Evolutionary conservation across 2,888 invertebrate species (phyloP), one percentile per base, ranked within the genome.

Genomic region (Apodemia zela): DNA sequence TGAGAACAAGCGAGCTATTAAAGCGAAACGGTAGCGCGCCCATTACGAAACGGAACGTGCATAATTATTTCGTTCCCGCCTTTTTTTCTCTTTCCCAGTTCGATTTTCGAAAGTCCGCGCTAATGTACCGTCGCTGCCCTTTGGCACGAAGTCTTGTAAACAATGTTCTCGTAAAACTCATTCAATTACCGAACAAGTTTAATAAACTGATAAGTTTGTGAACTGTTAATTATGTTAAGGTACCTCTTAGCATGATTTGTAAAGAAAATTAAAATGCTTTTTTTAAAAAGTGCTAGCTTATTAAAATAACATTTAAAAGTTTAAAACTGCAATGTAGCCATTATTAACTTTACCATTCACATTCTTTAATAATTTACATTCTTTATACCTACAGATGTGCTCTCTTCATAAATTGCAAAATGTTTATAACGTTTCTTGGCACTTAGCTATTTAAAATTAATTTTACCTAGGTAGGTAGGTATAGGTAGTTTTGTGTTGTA

Each of bases 41-140:
- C 89, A 91, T 90, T 89, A 89, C 86, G 81, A 85, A 87, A 89
- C 86, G 85, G 88, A 89, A 89, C 89, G 89, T 89, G 87, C 82
- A 90, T 91, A 91, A 91, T 91, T 90, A 90, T 91, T 91, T 91
- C 86, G 89, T 90, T 89, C 87, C 87, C 87, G 84, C 84, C 81
- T 84, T 88, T n/a, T 86, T 82, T 84, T 84, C 78, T 80, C 71
- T 76, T 86, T 83, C 78, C 77, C 77, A 80, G 80, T 85, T 87
- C 83, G 85, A 85, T 85, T 87, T 89, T 86, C 82, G 87, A 85
- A 85, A 82, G 81, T 78, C 73, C 78, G 77, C 82, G 81, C 87
- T 91, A 90, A 90, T 88, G 85, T 78, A 76, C 75, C 89, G 84
- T 85, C 85, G 75, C 88, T 79, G 80, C 78, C 75, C 76, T 73